phyloP scores from a whole-genome alignment of 2,888 invertebrate genomes.

The Hartigia nigra region DNA sequence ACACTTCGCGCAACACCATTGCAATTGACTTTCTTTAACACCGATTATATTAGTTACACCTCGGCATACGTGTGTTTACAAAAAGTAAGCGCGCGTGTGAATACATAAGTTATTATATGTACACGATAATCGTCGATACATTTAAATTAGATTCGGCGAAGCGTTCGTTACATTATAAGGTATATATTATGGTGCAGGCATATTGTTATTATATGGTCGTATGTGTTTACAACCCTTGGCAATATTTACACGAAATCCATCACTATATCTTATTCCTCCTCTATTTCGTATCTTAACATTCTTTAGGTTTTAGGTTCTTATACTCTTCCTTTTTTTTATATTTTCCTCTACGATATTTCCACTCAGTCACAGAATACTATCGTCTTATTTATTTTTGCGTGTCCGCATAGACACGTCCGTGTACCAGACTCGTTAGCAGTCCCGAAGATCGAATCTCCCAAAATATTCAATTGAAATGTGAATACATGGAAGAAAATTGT shows the following conservation, averaged over 20 bases:
- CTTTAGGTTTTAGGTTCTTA: neutral
- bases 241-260: neutral
- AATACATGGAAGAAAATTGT: neutral
- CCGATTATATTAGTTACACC: conserved; percentile 14
- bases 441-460: neutral
- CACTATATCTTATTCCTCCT: neutral
- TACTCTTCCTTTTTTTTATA: neutral
- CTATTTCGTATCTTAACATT: neutral
- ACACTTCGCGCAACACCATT: conserved; percentile 50
- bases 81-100: neutral
- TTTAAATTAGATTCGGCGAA: neutral
- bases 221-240: neutral
- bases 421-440: neutral
- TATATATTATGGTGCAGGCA: neutral
- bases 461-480: neutral
- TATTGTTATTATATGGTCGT: neutral
- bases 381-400: neutral
- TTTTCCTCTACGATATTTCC: neutral
- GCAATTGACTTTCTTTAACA: conserved; percentile 37
- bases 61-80: conserved; percentile 17
- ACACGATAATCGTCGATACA: neutral
- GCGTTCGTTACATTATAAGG: neutral
- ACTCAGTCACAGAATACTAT: neutral
- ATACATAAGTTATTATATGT: neutral
- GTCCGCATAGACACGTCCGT: neutral